Conservation (phyloP, 2,797 vertebrate genomes). For the Lerista edwardsae region DNA sequence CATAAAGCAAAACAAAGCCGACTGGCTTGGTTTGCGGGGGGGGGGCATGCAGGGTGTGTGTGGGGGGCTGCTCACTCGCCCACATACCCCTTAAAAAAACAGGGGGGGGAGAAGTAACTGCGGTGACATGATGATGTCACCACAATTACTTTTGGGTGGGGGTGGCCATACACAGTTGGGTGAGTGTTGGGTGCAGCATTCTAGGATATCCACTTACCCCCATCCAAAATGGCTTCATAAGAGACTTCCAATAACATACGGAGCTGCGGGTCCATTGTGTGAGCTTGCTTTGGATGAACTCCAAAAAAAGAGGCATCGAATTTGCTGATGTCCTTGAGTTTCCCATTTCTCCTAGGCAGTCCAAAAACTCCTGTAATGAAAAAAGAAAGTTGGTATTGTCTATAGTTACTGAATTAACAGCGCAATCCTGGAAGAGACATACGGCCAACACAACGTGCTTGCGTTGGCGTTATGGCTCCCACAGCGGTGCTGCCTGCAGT, state of each 20-base stretch:
- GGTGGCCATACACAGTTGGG: not conserved
- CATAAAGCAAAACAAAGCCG: no score
- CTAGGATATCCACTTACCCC: slow-evolving; percentile 79
- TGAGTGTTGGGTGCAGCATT: not conserved
- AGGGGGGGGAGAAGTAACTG: no score
- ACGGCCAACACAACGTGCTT: no score
- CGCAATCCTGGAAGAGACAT: no score
- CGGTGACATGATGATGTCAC: no score
- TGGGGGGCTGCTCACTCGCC: no score
- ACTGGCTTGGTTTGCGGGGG: no score
- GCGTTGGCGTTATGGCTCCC: no score
- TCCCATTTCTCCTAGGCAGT: slow-evolving; percentile 90
- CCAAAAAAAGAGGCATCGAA: slow-evolving; percentile 95
- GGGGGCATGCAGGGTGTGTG: no score
- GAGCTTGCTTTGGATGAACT: slow-evolving; percentile 93
- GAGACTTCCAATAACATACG: slow-evolving; percentile 90
- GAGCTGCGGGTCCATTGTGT: slow-evolving; percentile 98
- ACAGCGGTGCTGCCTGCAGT: no score
- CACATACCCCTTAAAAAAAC: no score
- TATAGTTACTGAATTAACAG: slow-evolving; percentile 13
- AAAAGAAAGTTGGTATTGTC: not conserved
- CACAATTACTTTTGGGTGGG: no score
- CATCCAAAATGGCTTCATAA: slow-evolving; percentile 94
- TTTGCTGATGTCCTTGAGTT: slow-evolving; percentile 93
- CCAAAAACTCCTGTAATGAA: slow-evolving; percentile 87